These are phyloP conservation scores for Naso thynnoides DNA, from an alignment of 2,797 vertebrate species.

Conservation along the genomic window DNA sequence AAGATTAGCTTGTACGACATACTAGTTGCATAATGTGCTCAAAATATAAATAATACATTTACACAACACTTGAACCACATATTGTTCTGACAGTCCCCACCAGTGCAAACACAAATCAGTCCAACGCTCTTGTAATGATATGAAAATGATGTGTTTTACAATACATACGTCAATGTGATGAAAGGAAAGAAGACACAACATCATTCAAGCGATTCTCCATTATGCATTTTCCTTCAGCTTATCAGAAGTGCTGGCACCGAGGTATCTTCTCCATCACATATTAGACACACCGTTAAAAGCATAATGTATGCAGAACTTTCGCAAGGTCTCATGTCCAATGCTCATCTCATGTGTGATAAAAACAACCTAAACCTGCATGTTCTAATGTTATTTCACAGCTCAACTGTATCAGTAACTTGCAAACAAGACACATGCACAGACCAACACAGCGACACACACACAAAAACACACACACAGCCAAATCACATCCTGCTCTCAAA, in stretches of 20 bases:
- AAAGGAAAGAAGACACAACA: not conserved
- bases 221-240: not conserved
- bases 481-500: slow-evolving; percentile 26
- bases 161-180: not conserved
- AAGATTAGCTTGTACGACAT: not conserved
- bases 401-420: slow-evolving; percentile 12
- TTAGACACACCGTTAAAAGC: not conserved
- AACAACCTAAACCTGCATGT: not conserved
- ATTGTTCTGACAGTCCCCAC: not conserved
- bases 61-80: not conserved
- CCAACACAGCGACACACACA: slow-evolving; percentile 21
- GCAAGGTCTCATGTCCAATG: not conserved
- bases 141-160: not conserved
- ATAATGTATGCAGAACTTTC: not conserved
- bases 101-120: not conserved
- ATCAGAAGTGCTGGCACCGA: not conserved
- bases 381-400: not conserved
- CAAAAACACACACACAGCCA: slow-evolving; percentile 16
- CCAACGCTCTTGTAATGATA: not conserved
- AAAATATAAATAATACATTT: not conserved
- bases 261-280: not conserved
- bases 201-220: not conserved
- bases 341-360: not conserved
- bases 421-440: slow-evolving; percentile 27
- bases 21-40: not conserved